Percentiles rank a stretch among this genome's conserved stretches.
These are phyloP conservation scores for Diplolepis rosae DNA, from an alignment of 2,888 invertebrate genomes.

Conservation along the genomic window DNA sequence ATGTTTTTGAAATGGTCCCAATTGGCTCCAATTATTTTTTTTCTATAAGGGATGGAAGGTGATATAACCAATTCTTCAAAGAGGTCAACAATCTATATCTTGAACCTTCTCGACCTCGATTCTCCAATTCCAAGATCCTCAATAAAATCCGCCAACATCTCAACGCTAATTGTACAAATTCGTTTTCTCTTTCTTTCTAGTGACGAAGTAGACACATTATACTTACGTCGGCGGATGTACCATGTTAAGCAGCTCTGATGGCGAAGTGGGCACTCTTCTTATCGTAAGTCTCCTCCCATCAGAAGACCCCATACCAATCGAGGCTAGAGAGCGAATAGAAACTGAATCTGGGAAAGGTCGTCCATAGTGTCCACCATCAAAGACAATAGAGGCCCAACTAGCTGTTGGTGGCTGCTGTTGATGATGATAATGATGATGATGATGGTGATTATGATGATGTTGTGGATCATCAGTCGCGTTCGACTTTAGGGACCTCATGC, in stretches of 20 bases:
- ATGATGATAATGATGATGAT: conserved; percentile 42
- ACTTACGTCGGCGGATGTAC: conserved; percentile 89
- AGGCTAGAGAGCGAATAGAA: conserved; percentile 86
- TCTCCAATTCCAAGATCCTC: not conserved
- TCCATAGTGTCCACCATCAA: conserved; percentile 77
- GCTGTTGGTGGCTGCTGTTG: conserved; percentile 56
- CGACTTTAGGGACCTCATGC: conserved; percentile 64
- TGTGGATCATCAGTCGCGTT: conserved; percentile 63
- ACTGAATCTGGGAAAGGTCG: conserved; percentile 77
- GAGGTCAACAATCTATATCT: not conserved
- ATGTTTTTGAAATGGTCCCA: too few species aligned
- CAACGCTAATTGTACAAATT: not conserved
- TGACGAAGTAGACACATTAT: conserved; percentile 51
- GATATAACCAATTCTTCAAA: too few species aligned
- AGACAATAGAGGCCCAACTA: conserved; percentile 75
- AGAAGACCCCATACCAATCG: conserved; percentile 91
- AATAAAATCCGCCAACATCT: not conserved
- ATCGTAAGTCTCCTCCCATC: conserved; percentile 91
- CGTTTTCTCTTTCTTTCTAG: not conserved
- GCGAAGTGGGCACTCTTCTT: conserved; percentile 88
- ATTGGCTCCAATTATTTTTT: too few species aligned
- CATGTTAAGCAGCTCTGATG: conserved; percentile 89
- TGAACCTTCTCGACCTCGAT: not conserved
- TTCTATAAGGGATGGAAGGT: too few species aligned
- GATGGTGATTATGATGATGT: conserved; percentile 31